Conservation (phyloP, 2,888 invertebrate species). For the Dynastes maya region DNA sequence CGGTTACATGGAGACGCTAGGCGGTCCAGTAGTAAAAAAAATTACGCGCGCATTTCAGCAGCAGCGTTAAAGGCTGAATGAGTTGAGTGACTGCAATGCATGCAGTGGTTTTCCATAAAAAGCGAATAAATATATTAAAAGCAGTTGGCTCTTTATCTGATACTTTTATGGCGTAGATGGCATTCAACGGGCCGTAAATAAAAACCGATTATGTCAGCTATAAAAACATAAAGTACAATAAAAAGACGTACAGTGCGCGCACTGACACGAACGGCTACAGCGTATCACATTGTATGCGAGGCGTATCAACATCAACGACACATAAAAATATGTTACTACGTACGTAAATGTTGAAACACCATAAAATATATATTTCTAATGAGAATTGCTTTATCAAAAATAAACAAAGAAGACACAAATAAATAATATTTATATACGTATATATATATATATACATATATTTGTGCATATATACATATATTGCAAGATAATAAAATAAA, state of each 20-base stretch:
- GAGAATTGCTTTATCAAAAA: slow-evolving; percentile 52
- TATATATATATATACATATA: no score
- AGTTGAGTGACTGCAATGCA: slow-evolving; percentile 3
- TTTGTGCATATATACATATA: background rate
- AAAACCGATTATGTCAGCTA: slow-evolving; percentile 48
- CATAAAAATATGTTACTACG: slow-evolving; percentile 39
- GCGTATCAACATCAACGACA: slow-evolving; percentile 2
- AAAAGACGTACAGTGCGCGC: slow-evolving; percentile 24
- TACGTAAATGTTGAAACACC: slow-evolving; percentile 37
- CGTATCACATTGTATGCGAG: background rate
- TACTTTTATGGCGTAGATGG: slow-evolving; percentile 45
- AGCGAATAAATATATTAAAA: slow-evolving; percentile 42
- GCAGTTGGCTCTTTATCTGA: slow-evolving; percentile 45
- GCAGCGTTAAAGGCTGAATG: slow-evolving; percentile 13
- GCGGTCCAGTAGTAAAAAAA: slow-evolving; percentile 12
- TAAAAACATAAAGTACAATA: slow-evolving; percentile 50
- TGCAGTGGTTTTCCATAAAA: slow-evolving; percentile 21
- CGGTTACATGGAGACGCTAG: background rate
- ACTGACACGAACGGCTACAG: slow-evolving; percentile 9
- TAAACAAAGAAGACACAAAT: slow-evolving; percentile 49
- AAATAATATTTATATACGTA: slow-evolving; percentile 32
- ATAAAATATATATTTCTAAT: slow-evolving; percentile 44
- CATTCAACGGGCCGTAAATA: slow-evolving; percentile 40
- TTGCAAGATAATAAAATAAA: slow-evolving; percentile 48
- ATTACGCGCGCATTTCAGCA: slow-evolving; percentile 11